Evolutionary conservation across 2,888 invertebrate genomes (phyloP).

Genomic region (Nymphalis polychloros): DNA sequence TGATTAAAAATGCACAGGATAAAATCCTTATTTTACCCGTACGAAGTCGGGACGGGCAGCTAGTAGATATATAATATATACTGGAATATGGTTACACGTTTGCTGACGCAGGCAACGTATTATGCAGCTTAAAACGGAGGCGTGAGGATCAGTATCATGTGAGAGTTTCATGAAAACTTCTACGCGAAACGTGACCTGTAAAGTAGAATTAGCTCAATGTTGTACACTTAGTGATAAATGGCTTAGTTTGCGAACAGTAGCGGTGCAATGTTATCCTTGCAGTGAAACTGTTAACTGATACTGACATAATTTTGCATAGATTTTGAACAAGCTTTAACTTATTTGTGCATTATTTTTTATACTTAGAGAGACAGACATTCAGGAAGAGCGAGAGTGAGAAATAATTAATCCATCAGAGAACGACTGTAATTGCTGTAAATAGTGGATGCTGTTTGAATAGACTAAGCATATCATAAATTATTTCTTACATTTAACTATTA

Average conservation of each 20-base stretch:
- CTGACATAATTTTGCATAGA: not conserved
- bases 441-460: no score
- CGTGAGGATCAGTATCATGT: slow-evolving; percentile 1
- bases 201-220: slow-evolving; percentile 2
- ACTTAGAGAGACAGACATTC: no score
- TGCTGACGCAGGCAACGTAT: not conserved
- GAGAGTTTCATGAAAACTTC: slow-evolving; percentile 9
- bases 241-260: slow-evolving; percentile 10
- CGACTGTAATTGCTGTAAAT: no score
- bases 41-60: no score
- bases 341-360: no score
- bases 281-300: not conserved
- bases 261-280: slow-evolving; percentile 1
- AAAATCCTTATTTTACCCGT: no score
- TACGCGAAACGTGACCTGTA: slow-evolving; percentile 1
- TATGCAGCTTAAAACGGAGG: not conserved
- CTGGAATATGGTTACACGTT: not conserved
- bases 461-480: no score
- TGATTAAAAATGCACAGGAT: no score
- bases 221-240: slow-evolving; percentile 12
- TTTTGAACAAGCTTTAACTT: not conserved
- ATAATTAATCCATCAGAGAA: no score
- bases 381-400: no score
- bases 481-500: no score
- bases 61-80: not conserved